phyloP scores from a whole-genome alignment of 2,888 invertebrate genomes.

The Melikaiella ostensackeni region DNA sequence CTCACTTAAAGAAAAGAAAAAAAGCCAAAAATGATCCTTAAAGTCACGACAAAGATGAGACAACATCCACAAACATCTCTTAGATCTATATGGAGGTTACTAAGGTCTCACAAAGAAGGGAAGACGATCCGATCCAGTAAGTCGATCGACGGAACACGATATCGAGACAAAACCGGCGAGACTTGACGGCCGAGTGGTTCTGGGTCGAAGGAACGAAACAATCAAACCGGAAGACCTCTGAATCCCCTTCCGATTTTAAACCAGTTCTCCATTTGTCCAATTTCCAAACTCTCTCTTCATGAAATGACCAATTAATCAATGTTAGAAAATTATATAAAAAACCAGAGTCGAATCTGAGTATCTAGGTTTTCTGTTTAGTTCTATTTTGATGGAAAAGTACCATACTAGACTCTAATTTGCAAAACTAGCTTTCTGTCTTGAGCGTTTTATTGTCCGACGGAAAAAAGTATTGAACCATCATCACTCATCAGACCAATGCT shows the following conservation, averaged over 20 bases:
- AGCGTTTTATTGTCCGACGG: slow-evolving; percentile 8
- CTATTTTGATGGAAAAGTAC: slow-evolving; percentile 1
- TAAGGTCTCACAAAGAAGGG: slow-evolving; percentile 26
- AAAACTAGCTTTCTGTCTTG: not conserved
- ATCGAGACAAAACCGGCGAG: slow-evolving; percentile 40
- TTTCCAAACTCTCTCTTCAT: not conserved
- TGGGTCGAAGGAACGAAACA: slow-evolving; percentile 52
- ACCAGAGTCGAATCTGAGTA: not conserved
- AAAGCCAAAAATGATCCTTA: slow-evolving; percentile 44
- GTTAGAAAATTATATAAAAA: too few species aligned
- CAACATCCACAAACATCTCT: slow-evolving; percentile 35
- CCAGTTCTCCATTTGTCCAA: slow-evolving; percentile 3
- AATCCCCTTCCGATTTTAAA: slow-evolving; percentile 41
- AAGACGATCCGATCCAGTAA: slow-evolving; percentile 36
- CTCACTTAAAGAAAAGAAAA: slow-evolving; percentile 30
- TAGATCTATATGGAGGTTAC: not conserved
- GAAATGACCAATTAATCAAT: too few species aligned
- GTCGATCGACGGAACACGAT: slow-evolving; percentile 46
- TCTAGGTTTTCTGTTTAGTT: not conserved
- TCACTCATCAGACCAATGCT: slow-evolving; percentile 8
- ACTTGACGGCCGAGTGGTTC: slow-evolving; percentile 21
- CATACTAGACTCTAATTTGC: not conserved
- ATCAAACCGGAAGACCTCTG: slow-evolving; percentile 53
- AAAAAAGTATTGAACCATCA: not conserved
- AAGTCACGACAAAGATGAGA: slow-evolving; percentile 21